Evolutionary conservation across 1,140 invertebrate species (phyloP), one percentile per base, ranked within the genome.

Genomic region (Chironomus striatipennis): DNA sequence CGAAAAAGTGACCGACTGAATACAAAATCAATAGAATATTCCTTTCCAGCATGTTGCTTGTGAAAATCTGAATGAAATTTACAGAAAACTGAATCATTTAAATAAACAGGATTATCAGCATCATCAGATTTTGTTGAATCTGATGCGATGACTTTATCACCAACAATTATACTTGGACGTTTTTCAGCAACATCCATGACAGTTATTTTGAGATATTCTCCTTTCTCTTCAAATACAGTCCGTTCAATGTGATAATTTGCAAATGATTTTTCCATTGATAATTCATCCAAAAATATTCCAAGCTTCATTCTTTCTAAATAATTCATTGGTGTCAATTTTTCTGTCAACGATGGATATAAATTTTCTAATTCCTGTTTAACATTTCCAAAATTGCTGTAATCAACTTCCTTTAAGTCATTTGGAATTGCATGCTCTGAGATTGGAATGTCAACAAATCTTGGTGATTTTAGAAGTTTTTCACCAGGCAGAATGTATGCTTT

Each of bases 121-220:
- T 75, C 79, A 77, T 70, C 10, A 8, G 17, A 7, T 70, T 9
- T 7, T 77, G 80, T 85, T 43, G 83, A 82, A 78, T 87, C 85
- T 74, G 83, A 84, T 0, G 87, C 87, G 42, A 90, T 84, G 17
- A 91, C 88, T 80, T 83, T 86, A 81, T 98, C 95, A 0, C 94
- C 93, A 73, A 89, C 79, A 47, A 96, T 85, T 8, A 98, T 80
- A 2, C 93, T 95, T 2, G 95, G 96, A 73, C 95, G 86, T 77
- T 88, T 90, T 81, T 97, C 95, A 73, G 88, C 85, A 9, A 97
- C 83, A 75, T 93, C 93, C 73, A 90, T 89, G 43, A 97, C 90
- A 79, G 89, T 85, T 74, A 97, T 80, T 10, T 85, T 83, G 6
- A 97, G 82, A 83, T 85, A 95, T 76, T 93, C 90, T 9, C 87